Evolutionary conservation across 2,888 invertebrate genomes (phyloP).

Genomic region (Erebia epiphron): DNA sequence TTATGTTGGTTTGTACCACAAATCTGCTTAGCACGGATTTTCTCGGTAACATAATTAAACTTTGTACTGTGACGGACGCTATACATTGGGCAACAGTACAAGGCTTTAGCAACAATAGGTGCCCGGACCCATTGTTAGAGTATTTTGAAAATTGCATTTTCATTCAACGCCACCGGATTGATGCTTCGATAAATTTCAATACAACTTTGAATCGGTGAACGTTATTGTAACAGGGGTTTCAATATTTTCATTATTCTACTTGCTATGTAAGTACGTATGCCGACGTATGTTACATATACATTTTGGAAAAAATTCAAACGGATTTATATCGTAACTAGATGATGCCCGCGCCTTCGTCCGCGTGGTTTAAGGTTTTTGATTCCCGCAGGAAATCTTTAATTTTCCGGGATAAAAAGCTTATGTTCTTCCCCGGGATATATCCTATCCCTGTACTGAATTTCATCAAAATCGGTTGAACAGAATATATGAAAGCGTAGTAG

Average conservation of each 20-base stretch:
- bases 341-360: no score
- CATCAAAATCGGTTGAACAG: no score
- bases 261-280: not conserved
- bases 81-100: constrained; percentile 34
- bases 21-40: constrained; percentile 45
- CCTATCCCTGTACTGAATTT: no score
- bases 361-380: no score
- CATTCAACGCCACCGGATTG: constrained; percentile 39
- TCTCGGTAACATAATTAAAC: constrained; percentile 45
- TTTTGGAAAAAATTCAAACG: not conserved
- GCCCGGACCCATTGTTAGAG: constrained; percentile 40
- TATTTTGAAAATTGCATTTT: constrained; percentile 45
- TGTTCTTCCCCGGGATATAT: no score
- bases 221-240: constrained; percentile 18
- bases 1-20: constrained; percentile 29
- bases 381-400: no score
- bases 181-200: constrained; percentile 38
- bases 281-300: no score
- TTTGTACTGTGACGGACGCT: constrained; percentile 41
- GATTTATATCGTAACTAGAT: not conserved
- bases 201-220: constrained; percentile 29
- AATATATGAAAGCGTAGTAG: no score
- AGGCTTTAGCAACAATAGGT: constrained; percentile 43
- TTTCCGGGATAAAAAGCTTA: no score
- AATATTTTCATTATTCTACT: constrained; percentile 5